Evolutionary conservation across 1,140 invertebrate genomes (phyloP).

Genomic region (Bombus superbus): DNA sequence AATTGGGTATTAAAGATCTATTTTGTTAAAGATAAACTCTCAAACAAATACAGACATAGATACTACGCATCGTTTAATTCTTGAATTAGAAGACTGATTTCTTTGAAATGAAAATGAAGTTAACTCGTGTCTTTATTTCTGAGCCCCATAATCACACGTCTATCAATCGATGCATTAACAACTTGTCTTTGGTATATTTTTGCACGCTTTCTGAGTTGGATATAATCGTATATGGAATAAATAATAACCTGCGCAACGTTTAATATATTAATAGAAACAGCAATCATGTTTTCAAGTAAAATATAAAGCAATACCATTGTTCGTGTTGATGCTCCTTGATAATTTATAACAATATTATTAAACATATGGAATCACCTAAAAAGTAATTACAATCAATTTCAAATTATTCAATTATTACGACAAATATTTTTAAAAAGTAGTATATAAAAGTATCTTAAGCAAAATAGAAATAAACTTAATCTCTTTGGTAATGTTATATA

Average conservation of each 20-base stretch:
- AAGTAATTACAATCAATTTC: not conserved
- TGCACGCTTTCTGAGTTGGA: conserved; percentile 34
- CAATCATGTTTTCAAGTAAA: not conserved
- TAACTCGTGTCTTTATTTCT: not conserved
- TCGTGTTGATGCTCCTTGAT: not conserved
- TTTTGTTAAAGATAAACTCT: no score
- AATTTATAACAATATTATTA: not conserved
- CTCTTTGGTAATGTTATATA: conserved; percentile 18
- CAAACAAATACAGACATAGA: no score
- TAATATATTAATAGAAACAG: not conserved
- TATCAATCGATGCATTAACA: conserved; percentile 38
- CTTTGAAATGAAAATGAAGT: not conserved
- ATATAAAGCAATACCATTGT: not conserved
- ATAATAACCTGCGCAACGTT: conserved; percentile 28
- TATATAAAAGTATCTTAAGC: not conserved
- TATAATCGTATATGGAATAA: conserved; percentile 34
- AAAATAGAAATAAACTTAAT: not conserved
- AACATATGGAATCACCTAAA: not conserved
- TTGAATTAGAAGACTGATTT: not conserved
- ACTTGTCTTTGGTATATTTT: conserved; percentile 50
- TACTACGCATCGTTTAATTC: not conserved
- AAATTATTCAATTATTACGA: not conserved
- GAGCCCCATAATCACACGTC: conserved; percentile 4
- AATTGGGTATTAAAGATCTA: no score
- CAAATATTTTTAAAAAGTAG: not conserved